Base-by-base conservation (phyloP, 1,140 invertebrate genomes). In the Radopholus similis region DNA sequence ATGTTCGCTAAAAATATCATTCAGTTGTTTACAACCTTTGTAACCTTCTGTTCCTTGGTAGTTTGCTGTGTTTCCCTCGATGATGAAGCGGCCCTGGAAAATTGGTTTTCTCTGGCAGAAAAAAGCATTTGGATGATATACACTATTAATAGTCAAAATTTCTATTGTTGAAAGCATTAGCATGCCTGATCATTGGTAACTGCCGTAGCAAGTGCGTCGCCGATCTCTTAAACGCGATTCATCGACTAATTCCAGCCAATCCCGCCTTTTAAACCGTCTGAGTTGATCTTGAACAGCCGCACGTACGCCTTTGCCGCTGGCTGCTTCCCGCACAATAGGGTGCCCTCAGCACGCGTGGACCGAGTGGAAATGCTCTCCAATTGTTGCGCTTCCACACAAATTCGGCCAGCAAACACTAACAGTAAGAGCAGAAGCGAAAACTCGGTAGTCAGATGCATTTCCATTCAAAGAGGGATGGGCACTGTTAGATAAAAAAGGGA, bases 11-110 rank as follows among this genome's bases (percentile, higher is more conserved):
- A 35, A n/a, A 35, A 57, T 15, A 42, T 2, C 1, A 42, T 42
- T 42, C 38, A 42, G 2, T 13, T 42, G 11, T 42, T 11, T 13
- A 13, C 38, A 42, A n/a, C 18, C 1, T 42, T 42, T 11, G 23
- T 21, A 23, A 62, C 58, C 57, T 66, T 70, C 68, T n/a, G 47
- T 30, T 40, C 66, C 68, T 23, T 70, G 66, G 28, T 70, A 56
- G 30, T 49, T 58, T 8, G 37, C 53, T 5, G 68, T 70, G 32
- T 70, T 44, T n/a, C 68, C 68, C 30, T 70, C 64, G n/a, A 65
- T 58, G 23, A 38, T 65, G 18, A 65, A 65, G 26, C 28, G 32
- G 34, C 64, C 64, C 18, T 5, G 15, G n/a, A 21, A n/a, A n/a
- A n/a, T n/a, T n/a, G n/a, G n/a, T n/a, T n/a, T n/a, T n/a, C n/a